Percentiles rank a stretch among this genome's conserved stretches.
Conservation (phyloP, 92 coral and sea anemone genomes). For the Phymanthus crucifer region DNA sequence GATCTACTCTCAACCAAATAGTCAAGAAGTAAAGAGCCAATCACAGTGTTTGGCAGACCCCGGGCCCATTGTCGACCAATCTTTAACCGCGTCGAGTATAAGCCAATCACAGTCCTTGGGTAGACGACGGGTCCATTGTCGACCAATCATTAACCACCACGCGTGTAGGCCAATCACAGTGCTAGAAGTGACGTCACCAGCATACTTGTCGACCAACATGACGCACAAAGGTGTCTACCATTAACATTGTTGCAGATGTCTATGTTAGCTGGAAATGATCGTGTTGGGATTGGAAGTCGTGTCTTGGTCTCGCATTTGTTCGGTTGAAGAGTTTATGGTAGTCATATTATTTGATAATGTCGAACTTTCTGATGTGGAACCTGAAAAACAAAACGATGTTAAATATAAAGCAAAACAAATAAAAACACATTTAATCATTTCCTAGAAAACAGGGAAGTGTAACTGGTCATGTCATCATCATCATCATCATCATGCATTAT, state of each 20-base stretch:
- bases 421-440: too few relatives aligned
- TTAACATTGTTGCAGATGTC: too few relatives aligned
- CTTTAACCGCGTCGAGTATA: background rate
- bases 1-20: background rate
- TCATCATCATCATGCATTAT: too few relatives aligned
- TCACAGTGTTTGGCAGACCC: background rate
- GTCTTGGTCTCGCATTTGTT: background rate
- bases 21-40: background rate
- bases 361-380: background rate
- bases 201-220: too few relatives aligned
- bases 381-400: background rate
- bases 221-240: background rate
- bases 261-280: background rate
- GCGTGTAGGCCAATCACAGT: too few relatives aligned
- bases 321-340: background rate
- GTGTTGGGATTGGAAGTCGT: background rate
- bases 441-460: too few relatives aligned
- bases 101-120: background rate
- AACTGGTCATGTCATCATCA: too few relatives aligned
- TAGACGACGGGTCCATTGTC: too few relatives aligned
- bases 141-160: too few relatives aligned
- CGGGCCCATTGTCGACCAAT: background rate
- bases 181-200: too few relatives aligned
- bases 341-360: background rate
- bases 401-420: too few relatives aligned